Conservation (phyloP, 1,140 invertebrate species). For the Oreohelix idahoensis region DNA sequence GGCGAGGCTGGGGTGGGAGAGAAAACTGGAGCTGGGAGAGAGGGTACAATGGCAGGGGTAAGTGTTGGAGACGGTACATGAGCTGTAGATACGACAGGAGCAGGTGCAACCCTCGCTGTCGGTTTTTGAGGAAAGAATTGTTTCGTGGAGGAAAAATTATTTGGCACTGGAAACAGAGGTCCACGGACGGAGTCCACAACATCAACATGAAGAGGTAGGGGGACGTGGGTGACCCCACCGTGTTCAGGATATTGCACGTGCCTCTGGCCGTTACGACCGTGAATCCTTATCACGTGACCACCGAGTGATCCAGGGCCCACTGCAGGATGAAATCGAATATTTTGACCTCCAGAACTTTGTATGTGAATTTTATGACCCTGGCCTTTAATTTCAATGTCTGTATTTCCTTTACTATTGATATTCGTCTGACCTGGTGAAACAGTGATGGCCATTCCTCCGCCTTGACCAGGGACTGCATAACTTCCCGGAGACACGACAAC, state of each 20-base stretch:
- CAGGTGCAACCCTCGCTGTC: slow-evolving; percentile 16
- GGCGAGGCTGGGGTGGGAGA: neutral
- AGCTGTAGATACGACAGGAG: neutral
- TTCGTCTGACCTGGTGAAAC: slow-evolving; percentile 18
- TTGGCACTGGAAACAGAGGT: neutral
- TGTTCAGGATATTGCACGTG: neutral
- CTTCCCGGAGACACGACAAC: neutral
- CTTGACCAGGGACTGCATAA: neutral
- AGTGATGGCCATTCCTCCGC: slow-evolving; percentile 17
- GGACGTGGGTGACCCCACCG: neutral
- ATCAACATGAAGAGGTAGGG: neutral
- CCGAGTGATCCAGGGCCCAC: neutral
- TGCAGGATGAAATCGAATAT: slow-evolving; percentile 10
- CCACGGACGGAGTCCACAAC: neutral
- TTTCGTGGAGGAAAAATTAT: slow-evolving; percentile 16
- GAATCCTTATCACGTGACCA: slow-evolving; percentile 21
- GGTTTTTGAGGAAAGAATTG: slow-evolving; percentile 21
- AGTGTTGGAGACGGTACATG: too few species aligned
- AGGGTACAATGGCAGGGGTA: neutral
- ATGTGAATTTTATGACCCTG: slow-evolving; percentile 29
- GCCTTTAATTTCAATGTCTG: slow-evolving; percentile 21
- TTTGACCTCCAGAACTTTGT: slow-evolving; percentile 20
- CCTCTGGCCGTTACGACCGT: neutral
- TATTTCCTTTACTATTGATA: slow-evolving; percentile 14
- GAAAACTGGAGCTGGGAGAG: neutral